Conservation (phyloP, 1,140 invertebrate genomes). For the Drosophila saltans region DNA sequence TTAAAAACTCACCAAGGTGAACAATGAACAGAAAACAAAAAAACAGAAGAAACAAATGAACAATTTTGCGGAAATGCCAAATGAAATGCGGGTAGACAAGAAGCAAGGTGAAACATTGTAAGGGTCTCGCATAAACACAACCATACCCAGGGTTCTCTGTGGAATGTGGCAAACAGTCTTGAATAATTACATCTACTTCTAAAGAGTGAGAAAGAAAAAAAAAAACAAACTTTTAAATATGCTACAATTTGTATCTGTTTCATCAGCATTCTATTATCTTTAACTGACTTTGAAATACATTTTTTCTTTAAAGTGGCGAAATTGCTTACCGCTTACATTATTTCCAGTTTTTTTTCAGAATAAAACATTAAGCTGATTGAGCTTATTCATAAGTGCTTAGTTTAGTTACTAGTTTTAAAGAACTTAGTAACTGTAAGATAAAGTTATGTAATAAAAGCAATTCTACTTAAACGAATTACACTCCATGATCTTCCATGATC, state of each 20-base stretch:
- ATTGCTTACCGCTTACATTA: background rate
- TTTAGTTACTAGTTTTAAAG: too few relatives aligned
- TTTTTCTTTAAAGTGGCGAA: background rate
- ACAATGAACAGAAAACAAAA: background rate
- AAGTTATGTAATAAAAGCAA: too few relatives aligned
- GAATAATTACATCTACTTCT: conserved; percentile 9
- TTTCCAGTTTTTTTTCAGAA: background rate
- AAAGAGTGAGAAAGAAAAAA: background rate
- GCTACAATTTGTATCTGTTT: conserved; percentile 1
- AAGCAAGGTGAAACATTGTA: conserved; percentile 18
- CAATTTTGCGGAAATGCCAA: conserved; percentile 49
- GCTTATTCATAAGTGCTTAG: background rate
- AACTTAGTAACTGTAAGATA: too few relatives aligned
- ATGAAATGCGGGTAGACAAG: conserved; percentile 13
- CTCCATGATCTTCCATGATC: too few relatives aligned
- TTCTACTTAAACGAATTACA: too few relatives aligned
- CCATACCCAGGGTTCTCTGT: background rate
- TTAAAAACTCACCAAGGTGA: conserved; percentile 20
- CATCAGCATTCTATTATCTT: conserved; percentile 5
- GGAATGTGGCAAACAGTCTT: conserved; percentile 6
- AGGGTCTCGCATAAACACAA: background rate
- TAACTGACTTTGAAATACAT: background rate
- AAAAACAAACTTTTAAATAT: background rate
- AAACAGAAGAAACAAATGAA: conserved; percentile 3
- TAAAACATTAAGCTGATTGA: background rate